These are phyloP conservation scores for Dendroctonus ponderosae DNA, from an alignment of 1,140 invertebrate genomes.

Conservation along the genomic window DNA sequence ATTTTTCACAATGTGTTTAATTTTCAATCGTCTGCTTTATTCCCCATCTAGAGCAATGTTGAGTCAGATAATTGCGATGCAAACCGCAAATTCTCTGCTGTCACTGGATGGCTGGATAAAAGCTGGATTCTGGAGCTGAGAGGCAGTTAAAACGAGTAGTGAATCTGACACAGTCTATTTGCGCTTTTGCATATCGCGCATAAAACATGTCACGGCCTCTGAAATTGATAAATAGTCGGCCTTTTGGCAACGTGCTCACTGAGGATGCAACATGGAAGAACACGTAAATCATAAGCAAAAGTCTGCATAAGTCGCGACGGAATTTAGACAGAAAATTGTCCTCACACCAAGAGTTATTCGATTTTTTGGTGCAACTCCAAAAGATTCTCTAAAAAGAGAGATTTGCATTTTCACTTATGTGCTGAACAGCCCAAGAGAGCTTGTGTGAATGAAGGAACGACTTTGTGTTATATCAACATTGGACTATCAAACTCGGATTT, in stretches of 20 bases:
- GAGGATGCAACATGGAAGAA: neutral
- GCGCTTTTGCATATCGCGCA: neutral
- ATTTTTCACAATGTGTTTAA: too few species aligned
- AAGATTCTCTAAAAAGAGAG: neutral
- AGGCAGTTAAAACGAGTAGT: too few species aligned
- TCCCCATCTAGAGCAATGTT: too few species aligned
- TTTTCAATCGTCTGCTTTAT: too few species aligned
- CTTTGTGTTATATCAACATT: neutral
- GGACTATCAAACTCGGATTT: too few species aligned
- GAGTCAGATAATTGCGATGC: too few species aligned
- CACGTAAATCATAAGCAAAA: neutral
- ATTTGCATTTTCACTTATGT: slow-evolving; percentile 1
- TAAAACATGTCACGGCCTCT: neutral
- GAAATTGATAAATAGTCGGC: slow-evolving; percentile 2
- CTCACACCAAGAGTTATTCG: neutral
- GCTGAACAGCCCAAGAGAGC: neutral
- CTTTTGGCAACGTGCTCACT: slow-evolving; percentile 1
- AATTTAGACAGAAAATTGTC: neutral
- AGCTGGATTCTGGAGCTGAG: too few species aligned
- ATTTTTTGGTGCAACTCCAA: neutral
- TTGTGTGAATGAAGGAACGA: neutral
- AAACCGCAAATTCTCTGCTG: too few species aligned
- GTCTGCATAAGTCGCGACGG: neutral
- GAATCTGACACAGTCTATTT: neutral
- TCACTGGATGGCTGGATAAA: too few species aligned